Evolutionary conservation across 2,113 vertebrate species (phyloP).

Genomic region (Bagarius yarrelli): DNA sequence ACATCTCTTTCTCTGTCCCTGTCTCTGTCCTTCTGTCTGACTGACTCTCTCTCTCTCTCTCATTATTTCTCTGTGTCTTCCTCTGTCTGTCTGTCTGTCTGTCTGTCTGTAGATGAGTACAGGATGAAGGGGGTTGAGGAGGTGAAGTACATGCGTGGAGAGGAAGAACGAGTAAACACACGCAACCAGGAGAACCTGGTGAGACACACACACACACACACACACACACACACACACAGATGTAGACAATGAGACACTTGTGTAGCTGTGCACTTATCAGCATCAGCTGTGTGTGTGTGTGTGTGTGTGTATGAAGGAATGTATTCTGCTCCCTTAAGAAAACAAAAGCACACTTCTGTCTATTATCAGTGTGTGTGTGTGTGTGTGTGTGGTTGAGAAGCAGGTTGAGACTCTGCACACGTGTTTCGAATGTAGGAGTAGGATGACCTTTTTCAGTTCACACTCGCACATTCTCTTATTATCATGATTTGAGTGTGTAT

Average conservation of each 20-base stretch:
- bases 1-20: conserved; percentile 25
- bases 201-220: conserved; percentile 55
- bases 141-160: conserved; percentile 81
- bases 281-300: neutral
- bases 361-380: neutral
- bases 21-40: no score
- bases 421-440: conserved; percentile 48
- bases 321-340: neutral
- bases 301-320: neutral
- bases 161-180: conserved; percentile 72
- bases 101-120: conserved; percentile 82
- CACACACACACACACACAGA: conserved; percentile 18
- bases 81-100: conserved; percentile 42
- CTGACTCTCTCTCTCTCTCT: conserved; percentile 26
- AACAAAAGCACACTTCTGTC: conserved; percentile 14
- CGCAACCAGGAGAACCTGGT: conserved; percentile 79
- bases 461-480: conserved; percentile 5
- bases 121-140: conserved; percentile 96
- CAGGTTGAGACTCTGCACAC: conserved; percentile 26
- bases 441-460: conserved; percentile 18
- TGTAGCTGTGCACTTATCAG: neutral
- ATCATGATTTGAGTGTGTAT: neutral
- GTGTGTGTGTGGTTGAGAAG: neutral
- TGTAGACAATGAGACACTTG: conserved; percentile 5
- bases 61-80: conserved; percentile 28